Percentiles rank a stretch among this genome's conserved stretches.
Conservation (phyloP, 2,888 invertebrate species). For the Adela reaumurella region DNA sequence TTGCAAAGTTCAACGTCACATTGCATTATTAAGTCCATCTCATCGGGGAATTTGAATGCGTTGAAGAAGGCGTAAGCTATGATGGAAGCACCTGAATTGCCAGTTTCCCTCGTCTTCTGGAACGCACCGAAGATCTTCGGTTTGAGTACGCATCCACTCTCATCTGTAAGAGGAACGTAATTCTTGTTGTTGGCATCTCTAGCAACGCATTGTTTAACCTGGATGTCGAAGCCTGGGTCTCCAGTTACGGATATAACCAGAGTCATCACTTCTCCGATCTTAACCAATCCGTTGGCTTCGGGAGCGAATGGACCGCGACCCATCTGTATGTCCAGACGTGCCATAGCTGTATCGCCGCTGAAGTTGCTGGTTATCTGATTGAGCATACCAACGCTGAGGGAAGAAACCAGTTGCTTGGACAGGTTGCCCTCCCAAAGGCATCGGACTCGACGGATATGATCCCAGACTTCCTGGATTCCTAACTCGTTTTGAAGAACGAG, state of each 20-base stretch:
- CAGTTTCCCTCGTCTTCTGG: conserved; percentile 74
- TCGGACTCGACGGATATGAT: conserved; percentile 70
- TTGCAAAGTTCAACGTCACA: conserved; percentile 81
- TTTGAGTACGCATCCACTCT: conserved; percentile 72
- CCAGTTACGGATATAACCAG: conserved; percentile 76
- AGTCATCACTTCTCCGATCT: conserved; percentile 80
- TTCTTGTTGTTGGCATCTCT: conserved; percentile 66
- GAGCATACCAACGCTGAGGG: conserved; percentile 74
- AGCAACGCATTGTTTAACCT: conserved; percentile 73
- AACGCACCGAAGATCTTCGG: conserved; percentile 78
- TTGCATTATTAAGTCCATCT: conserved; percentile 77
- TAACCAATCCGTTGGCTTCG: conserved; percentile 71
- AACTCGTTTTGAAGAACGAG: conserved; percentile 74
- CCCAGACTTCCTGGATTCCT: conserved; percentile 76
- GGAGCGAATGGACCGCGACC: conserved; percentile 76
- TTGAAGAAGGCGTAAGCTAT: conserved; percentile 77
- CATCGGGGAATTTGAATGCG: conserved; percentile 81
- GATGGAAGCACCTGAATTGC: conserved; percentile 68
- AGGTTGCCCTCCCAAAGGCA: conserved; percentile 81
- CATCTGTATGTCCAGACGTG: conserved; percentile 70
- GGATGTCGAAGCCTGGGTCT: conserved; percentile 74
- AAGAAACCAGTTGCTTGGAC: conserved; percentile 70
- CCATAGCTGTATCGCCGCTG: conserved; percentile 80
- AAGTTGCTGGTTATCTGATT: conserved; percentile 79
- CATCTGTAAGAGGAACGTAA: conserved; percentile 67